Conservation (phyloP, 2,113 vertebrate species). For the Leptosomus discolor region DNA sequence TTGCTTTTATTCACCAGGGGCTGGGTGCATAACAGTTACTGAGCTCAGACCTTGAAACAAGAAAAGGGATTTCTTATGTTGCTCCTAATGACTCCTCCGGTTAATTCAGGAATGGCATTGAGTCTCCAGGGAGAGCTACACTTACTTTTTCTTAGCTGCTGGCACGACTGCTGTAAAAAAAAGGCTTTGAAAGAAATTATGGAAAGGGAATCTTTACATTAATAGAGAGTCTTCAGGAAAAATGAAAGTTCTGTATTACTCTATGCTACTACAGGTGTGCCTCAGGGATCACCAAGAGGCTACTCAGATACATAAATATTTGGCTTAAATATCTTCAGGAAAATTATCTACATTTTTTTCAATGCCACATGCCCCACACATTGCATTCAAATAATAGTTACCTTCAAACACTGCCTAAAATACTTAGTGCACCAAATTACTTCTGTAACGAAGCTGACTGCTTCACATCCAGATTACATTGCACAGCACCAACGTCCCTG, state of each 20-base stretch:
- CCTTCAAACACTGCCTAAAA: neutral
- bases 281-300: neutral
- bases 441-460: neutral
- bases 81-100: neutral
- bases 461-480: neutral
- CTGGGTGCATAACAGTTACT: neutral
- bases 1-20: neutral
- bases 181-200: slow-evolving; percentile 19
- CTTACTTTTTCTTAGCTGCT: slow-evolving; percentile 39
- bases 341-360: neutral
- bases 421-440: neutral
- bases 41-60: neutral
- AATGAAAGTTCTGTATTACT: neutral
- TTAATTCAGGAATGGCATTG: slow-evolving; percentile 7
- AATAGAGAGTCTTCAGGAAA: neutral
- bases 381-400: neutral
- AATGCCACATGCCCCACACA: neutral
- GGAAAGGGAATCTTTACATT: neutral
- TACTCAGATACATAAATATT: neutral
- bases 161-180: slow-evolving; percentile 7
- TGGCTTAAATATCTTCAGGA: neutral
- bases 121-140: neutral
- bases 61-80: neutral
- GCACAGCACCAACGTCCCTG: neutral
- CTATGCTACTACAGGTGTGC: neutral